Percentiles rank a stretch among this genome's conserved stretches.
Evolutionary conservation across 2,888 invertebrate species (phyloP).

Genomic region (Megamerina dolium): DNA sequence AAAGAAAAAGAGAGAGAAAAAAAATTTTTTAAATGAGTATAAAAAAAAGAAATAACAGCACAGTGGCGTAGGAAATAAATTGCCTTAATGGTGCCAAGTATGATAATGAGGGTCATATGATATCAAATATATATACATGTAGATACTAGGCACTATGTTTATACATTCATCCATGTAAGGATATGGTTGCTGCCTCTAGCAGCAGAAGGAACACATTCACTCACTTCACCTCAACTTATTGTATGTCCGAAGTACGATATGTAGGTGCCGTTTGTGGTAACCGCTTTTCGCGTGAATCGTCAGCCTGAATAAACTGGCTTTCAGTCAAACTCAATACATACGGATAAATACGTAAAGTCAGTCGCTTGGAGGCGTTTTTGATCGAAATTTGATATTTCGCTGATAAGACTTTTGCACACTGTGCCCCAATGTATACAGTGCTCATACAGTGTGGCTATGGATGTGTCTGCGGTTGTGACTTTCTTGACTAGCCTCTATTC

Average conservation of each 20-base stretch:
- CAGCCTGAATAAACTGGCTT: neutral
- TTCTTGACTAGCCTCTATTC: conserved; percentile 5
- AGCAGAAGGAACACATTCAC: neutral
- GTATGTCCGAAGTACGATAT: neutral
- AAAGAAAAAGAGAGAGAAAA: conserved; percentile 1
- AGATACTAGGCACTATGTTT: neutral
- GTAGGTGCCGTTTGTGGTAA: conserved; percentile 15
- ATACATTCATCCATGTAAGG: no score
- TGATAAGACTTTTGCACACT: conserved; percentile 38
- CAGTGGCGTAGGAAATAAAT: conserved; percentile 27
- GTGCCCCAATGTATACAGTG: conserved; percentile 6
- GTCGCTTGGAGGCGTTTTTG: conserved; percentile 41
- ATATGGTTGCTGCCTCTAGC: no score
- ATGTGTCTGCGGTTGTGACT: neutral
- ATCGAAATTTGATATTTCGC: conserved; percentile 49
- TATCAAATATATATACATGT: conserved; percentile 28
- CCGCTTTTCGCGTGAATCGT: conserved; percentile 16
- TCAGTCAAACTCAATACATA: neutral
- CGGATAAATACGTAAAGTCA: conserved; percentile 7
- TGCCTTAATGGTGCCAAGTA: conserved; percentile 46
- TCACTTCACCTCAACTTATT: neutral
- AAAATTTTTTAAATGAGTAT: neutral
- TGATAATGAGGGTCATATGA: conserved; percentile 46
- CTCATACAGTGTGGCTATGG: neutral
- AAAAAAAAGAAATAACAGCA: neutral